Conservation (phyloP, 2,797 vertebrate species). For the Acomys russatus region DNA sequence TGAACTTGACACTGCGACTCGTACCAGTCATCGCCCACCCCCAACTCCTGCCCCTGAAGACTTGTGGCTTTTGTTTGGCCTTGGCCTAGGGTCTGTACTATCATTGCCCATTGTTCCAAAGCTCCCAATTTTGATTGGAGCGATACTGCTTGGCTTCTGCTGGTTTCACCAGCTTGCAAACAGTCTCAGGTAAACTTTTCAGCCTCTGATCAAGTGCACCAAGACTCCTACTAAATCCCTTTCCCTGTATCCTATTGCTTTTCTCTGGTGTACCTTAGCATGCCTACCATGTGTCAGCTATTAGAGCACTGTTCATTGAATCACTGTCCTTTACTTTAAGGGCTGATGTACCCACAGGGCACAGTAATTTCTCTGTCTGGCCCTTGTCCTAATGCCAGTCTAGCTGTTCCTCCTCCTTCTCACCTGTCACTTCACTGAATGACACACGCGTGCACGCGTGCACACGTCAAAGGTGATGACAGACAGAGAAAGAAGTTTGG, state of each 20-base stretch:
- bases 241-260: background rate
- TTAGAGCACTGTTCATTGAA: background rate
- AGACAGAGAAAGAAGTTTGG: constrained; percentile 71
- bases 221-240: background rate
- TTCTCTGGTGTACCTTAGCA: background rate
- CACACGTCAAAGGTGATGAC: constrained; percentile 61
- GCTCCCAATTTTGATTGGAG: background rate
- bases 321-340: background rate
- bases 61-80: background rate
- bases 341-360: background rate
- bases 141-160: background rate
- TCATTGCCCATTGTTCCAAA: background rate
- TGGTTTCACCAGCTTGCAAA: background rate
- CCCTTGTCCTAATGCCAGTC: background rate
- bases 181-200: background rate
- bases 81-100: background rate
- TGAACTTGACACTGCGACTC: background rate
- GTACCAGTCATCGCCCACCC: background rate
- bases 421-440: constrained; percentile 57
- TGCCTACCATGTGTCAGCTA: background rate
- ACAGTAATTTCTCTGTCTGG: background rate
- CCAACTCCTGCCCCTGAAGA: background rate
- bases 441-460: constrained; percentile 45
- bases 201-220: background rate
- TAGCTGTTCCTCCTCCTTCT: constrained; percentile 20